Evolutionary conservation across 2,797 vertebrate species (phyloP).

Genomic region (Sternotherus odoratus): DNA sequence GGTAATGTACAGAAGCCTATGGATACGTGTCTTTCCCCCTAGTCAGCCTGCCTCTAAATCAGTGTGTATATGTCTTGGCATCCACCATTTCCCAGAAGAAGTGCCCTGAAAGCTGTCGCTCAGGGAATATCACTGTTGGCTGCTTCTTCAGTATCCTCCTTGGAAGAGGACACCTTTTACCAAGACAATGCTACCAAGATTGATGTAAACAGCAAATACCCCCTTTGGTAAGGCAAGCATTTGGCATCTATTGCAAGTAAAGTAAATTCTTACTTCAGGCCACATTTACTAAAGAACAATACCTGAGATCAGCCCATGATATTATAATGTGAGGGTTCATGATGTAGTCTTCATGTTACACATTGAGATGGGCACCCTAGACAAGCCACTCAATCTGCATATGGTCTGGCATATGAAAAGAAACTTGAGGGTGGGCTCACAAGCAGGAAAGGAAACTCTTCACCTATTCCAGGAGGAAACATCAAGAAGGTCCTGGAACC

Average conservation of each 20-base stretch:
- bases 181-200: slow-evolving; percentile 29
- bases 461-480: not conserved
- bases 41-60: slow-evolving; percentile 16
- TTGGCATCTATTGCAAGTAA: slow-evolving; percentile 41
- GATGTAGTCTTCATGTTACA: not conserved
- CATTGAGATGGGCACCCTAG: not conserved
- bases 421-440: not conserved
- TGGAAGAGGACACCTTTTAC: slow-evolving; percentile 16
- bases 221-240: slow-evolving; percentile 26
- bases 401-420: not conserved
- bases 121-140: not conserved
- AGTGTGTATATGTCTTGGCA: slow-evolving; percentile 29
- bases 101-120: slow-evolving; percentile 20
- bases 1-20: slow-evolving; percentile 19
- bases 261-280: slow-evolving; percentile 45
- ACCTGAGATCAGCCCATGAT: not conserved
- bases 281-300: slow-evolving; percentile 23
- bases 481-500: not conserved
- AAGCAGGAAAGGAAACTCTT: not conserved
- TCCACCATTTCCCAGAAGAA: not conserved
- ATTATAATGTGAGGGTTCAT: not conserved
- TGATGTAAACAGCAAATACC: slow-evolving; percentile 39
- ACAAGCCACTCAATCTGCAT: not conserved
- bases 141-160: not conserved
- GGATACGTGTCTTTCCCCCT: slow-evolving; percentile 40